Percentiles rank a stretch among this genome's conserved stretches.
These are phyloP conservation scores for Drosophila mayri DNA, from an alignment of 1,140 invertebrate species.

Conservation along the genomic window DNA sequence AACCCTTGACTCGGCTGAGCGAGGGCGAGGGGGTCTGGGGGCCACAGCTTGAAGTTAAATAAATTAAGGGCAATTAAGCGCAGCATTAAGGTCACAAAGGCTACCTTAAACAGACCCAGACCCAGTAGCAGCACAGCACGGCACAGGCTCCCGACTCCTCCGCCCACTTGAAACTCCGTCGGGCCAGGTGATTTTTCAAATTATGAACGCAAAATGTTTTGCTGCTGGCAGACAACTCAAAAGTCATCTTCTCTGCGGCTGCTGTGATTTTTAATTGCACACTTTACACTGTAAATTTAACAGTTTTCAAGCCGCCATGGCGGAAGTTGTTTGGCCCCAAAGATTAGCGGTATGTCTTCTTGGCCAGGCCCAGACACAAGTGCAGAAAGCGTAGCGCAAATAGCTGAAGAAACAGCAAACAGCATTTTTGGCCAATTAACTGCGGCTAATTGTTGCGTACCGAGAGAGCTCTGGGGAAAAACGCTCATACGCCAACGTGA, in stretches of 20 bases:
- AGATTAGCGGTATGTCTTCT: conserved; percentile 56
- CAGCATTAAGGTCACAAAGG: conserved; percentile 72
- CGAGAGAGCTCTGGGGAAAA: conserved; percentile 13
- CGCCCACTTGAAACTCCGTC: not conserved
- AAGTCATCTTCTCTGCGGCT: conserved; percentile 43
- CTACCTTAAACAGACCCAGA: conserved; percentile 27
- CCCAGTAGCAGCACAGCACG: not conserved
- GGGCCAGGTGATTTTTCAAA: conserved; percentile 62
- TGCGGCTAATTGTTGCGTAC: conserved; percentile 79
- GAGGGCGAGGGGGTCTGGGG: conserved; percentile 20
- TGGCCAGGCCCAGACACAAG: conserved; percentile 50
- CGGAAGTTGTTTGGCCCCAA: conserved; percentile 62
- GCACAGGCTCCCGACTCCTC: not conserved
- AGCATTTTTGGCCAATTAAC: conserved; percentile 78
- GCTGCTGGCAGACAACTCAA: conserved; percentile 37
- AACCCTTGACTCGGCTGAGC: conserved; percentile 65
- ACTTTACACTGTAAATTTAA: conserved; percentile 60
- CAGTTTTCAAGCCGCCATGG: conserved; percentile 49
- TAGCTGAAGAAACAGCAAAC: conserved; percentile 53
- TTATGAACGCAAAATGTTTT: conserved; percentile 63
- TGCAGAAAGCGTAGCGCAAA: conserved; percentile 78
- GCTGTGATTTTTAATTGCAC: conserved; percentile 66
- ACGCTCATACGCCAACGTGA: conserved; percentile 61
- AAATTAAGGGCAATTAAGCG: conserved; percentile 82
- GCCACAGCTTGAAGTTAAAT: conserved; percentile 80